Evolutionary conservation across 2,797 vertebrate genomes (phyloP).

Genomic region (Zonotrichia albicollis): DNA sequence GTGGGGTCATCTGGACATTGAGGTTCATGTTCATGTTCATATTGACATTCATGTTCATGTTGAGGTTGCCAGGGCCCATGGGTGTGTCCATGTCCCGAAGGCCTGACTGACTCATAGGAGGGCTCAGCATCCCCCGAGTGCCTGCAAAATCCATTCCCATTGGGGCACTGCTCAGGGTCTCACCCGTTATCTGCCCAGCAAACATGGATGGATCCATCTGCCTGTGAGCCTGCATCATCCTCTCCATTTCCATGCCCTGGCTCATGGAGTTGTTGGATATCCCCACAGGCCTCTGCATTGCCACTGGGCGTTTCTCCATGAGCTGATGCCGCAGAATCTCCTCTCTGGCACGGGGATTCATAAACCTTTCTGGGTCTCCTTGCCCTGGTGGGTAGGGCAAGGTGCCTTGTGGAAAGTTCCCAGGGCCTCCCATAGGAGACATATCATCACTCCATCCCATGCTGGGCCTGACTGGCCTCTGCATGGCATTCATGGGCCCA

Average conservation of each 20-base stretch:
- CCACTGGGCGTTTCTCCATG: constrained; percentile 88
- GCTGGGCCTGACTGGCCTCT: constrained; percentile 81
- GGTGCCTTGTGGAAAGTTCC: constrained; percentile 83
- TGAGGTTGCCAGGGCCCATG: constrained; percentile 83
- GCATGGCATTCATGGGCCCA: constrained; percentile 82
- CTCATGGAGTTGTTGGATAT: constrained; percentile 65
- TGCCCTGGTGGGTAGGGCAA: constrained; percentile 84
- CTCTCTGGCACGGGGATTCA: constrained; percentile 84
- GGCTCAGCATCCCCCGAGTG: constrained; percentile 87
- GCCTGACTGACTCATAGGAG: constrained; percentile 80
- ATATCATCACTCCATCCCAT: constrained; percentile 93
- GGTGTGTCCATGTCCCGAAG: constrained; percentile 89
- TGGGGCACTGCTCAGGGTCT: constrained; percentile 72
- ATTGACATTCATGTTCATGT: constrained; percentile 87
- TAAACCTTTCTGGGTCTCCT: constrained; percentile 85
- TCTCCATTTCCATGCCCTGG: constrained; percentile 87
- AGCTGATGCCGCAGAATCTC: constrained; percentile 90
- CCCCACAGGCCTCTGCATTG: constrained; percentile 81
- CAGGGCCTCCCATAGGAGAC: constrained; percentile 84
- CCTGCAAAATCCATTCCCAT: constrained; percentile 88
- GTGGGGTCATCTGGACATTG: constrained; percentile 87
- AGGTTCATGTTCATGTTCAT: constrained; percentile 88
- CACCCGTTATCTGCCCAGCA: constrained; percentile 73
- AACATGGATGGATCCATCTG: constrained; percentile 81
- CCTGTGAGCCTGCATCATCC: constrained; percentile 85